Evolutionary conservation across 2,797 vertebrate species (phyloP).

Genomic region (Periparus ater): DNA sequence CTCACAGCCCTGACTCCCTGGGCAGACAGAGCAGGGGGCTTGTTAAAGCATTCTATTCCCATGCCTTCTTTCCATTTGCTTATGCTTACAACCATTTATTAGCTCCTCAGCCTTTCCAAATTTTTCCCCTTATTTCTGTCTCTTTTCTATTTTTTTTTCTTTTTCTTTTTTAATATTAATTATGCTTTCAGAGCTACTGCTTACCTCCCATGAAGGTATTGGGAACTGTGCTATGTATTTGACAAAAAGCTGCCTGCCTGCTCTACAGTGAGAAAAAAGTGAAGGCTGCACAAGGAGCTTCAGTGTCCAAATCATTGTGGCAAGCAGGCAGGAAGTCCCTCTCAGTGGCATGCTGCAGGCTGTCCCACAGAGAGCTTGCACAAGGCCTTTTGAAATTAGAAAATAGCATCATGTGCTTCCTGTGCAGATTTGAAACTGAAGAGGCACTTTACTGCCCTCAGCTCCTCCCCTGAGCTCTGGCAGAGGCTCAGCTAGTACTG

Average conservation of each 20-base stretch:
- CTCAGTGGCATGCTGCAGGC: slow-evolving; percentile 30
- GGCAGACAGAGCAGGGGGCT: rapidly evolving
- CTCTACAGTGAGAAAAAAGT: background rate
- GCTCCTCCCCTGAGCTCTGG: background rate
- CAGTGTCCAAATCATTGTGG: slow-evolving; percentile 43
- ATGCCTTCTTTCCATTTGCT: background rate
- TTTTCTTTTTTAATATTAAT: background rate
- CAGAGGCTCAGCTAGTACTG: background rate
- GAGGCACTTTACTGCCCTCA: background rate
- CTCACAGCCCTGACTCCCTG: background rate
- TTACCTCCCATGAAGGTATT: background rate
- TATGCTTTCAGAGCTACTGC: background rate
- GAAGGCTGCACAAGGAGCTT: slow-evolving; percentile 33
- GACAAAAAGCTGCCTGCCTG: background rate
- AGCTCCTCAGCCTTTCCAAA: background rate
- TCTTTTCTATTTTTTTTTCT: background rate
- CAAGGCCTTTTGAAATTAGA: slow-evolving; percentile 58
- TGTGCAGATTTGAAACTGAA: slow-evolving; percentile 17
- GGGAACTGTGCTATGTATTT: background rate
- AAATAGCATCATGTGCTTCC: slow-evolving; percentile 40
- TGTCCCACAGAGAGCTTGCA: slow-evolving; percentile 58
- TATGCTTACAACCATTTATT: background rate
- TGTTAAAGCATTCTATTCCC: background rate
- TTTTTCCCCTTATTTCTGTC: background rate
- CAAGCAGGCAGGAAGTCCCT: slow-evolving; percentile 58